Base-by-base conservation (phyloP, 2,888 invertebrate species). In the Plusia festucae region DNA sequence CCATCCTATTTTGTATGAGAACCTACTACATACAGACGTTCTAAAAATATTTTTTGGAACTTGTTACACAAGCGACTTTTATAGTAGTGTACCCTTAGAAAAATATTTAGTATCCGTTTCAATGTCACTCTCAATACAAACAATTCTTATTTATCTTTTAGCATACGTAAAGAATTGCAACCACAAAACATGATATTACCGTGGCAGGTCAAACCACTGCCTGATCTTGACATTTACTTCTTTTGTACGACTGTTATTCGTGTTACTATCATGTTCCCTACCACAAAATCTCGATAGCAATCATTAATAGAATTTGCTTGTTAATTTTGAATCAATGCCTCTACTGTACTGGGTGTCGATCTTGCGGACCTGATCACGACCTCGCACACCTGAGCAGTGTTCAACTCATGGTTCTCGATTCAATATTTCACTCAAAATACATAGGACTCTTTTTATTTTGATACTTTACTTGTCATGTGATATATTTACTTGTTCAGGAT, bases 341-440 rank as follows among this genome's bases (percentile, higher is more conserved):
- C 56, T 8, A 85, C 80, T 82, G 81, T 84, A 72, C 63, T 68
- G 78, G 76, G 70, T 79, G 72, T 72, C 86, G 87, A 85, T 91
- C 91, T 91, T 91, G 91, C 81, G 68, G 77, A 73, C 82, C 76
- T 76, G 82, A 85, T 90, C 91, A 91, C 90, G 91, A 90, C 76
- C 83, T 75, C 20, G 85, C 82, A 82, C 88, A 88, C 88, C 88
- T 90, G 89, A 85, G 82, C 13, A 52, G 59, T 56, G 61, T 53
- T 73, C 20, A 67, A 77, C 68, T 40, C 46, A 46, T 59, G 20
- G 73, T 76, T 61, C 60, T 56, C 63, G 59, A 56, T 60, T 64
- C 68, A 34, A 77, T 18, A 11, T 49, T 18, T 18, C 18, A 11
- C 20, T 20, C 18, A 49, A n/a, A n/a, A n/a, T n/a, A n/a, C n/a